phyloP scores from a whole-genome alignment of 2,113 vertebrate genomes.

The Halcyon malimbica region DNA sequence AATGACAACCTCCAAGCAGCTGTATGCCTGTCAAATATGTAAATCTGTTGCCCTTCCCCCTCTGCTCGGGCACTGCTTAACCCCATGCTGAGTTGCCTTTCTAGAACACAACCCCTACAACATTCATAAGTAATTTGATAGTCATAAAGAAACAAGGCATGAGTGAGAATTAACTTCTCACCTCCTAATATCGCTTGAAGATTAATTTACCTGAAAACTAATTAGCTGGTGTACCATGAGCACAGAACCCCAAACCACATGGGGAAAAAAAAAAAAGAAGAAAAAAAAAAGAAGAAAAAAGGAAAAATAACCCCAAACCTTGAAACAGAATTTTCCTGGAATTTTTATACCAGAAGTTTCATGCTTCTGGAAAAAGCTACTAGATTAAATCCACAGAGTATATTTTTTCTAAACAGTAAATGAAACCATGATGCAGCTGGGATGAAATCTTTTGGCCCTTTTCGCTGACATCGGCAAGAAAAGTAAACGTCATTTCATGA shows the following conservation, averaged over 20 bases:
- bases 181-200: conserved; percentile 32
- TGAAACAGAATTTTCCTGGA: too few relatives aligned
- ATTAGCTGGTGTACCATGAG: conserved; percentile 8
- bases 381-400: background rate
- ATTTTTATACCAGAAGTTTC: background rate
- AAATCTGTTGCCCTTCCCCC: background rate
- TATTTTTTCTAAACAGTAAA: background rate
- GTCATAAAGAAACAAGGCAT: conserved; percentile 7
- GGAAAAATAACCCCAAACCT: background rate
- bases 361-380: background rate
- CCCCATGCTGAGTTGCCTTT: conserved; percentile 7
- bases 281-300: background rate
- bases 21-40: background rate
- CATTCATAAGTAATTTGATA: conserved; percentile 41
- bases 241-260: background rate
- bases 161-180: conserved; percentile 32
- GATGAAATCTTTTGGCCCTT: background rate
- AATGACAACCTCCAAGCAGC: background rate
- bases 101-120: conserved; percentile 4
- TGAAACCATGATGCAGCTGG: background rate
- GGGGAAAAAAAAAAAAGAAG: background rate
- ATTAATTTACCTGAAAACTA: conserved; percentile 57
- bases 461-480: background rate
- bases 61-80: background rate
- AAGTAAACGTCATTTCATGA: background rate